phyloP scores from a whole-genome alignment of 1,140 invertebrate genomes.

The Drosophila ficusphila region DNA sequence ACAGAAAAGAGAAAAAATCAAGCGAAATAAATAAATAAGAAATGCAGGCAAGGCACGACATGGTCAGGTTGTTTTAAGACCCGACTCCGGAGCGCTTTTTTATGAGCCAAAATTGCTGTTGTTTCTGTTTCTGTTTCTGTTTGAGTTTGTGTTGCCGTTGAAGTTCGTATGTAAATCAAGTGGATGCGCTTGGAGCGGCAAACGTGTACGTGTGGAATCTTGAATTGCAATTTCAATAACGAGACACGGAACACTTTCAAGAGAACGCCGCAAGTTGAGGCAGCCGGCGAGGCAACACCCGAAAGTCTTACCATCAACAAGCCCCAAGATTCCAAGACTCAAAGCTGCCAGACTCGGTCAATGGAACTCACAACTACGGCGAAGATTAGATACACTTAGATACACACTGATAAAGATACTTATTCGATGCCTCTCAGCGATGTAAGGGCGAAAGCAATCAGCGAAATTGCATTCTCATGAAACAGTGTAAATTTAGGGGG shows the following conservation, averaged over 20 bases:
- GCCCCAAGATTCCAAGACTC: too few species aligned
- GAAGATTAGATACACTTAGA: constrained; percentile 9
- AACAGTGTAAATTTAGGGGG: not conserved
- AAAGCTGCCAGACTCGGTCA: constrained; percentile 3
- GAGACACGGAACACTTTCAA: constrained; percentile 76
- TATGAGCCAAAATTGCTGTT: constrained; percentile 49
- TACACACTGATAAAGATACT: not conserved
- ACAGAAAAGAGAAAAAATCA: too few species aligned
- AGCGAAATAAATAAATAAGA: constrained; percentile 37
- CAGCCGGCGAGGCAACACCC: constrained; percentile 47
- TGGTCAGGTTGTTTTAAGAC: constrained; percentile 76
- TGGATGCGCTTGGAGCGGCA: constrained; percentile 41
- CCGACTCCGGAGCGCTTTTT: constrained; percentile 43
- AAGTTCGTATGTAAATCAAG: constrained; percentile 70
- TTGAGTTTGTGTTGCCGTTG: too few species aligned
- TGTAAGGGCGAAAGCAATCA: too few species aligned
- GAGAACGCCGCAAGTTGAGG: constrained; percentile 53
- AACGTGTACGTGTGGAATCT: constrained; percentile 74
- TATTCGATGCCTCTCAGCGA: too few species aligned
- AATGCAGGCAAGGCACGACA: constrained; percentile 60
- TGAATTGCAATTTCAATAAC: constrained; percentile 81
- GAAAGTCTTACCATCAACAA: too few species aligned
- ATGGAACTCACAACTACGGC: not conserved
- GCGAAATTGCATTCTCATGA: not conserved
- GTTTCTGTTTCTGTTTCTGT: too few species aligned